Conservation (phyloP, 2,888 invertebrate genomes). For the Epirrhoe tristata region DNA sequence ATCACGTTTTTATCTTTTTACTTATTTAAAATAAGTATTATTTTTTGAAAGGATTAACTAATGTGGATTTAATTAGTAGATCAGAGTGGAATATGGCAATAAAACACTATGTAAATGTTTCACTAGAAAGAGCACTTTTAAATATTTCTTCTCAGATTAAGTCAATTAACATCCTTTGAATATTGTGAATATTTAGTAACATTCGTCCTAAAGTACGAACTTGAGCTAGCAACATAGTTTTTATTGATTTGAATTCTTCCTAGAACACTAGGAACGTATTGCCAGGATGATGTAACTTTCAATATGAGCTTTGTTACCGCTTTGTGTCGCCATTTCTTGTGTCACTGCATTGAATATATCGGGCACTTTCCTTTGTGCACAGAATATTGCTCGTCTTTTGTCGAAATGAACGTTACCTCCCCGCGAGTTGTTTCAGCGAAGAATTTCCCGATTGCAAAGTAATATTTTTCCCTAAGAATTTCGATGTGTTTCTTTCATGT, state of each 20-base stretch:
- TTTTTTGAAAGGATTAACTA: too few relatives aligned
- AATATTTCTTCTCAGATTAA: too few relatives aligned
- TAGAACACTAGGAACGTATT: slow-evolving; percentile 31
- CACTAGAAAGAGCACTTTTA: too few relatives aligned
- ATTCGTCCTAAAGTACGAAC: background rate
- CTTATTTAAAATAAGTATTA: too few relatives aligned
- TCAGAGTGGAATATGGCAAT: too few relatives aligned
- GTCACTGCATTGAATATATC: slow-evolving; percentile 86
- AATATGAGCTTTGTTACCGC: slow-evolving; percentile 84
- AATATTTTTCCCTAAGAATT: slow-evolving; percentile 85
- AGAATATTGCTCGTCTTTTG: slow-evolving; percentile 84
- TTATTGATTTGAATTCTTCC: slow-evolving; percentile 7
- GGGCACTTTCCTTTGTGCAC: slow-evolving; percentile 83
- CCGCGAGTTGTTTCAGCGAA: slow-evolving; percentile 83
- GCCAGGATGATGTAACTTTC: slow-evolving; percentile 72
- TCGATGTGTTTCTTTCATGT: slow-evolving; percentile 83
- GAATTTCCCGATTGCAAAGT: slow-evolving; percentile 85
- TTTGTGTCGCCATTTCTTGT: slow-evolving; percentile 82
- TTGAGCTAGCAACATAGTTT: background rate
- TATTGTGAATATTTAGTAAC: background rate
- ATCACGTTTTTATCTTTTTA: too few relatives aligned
- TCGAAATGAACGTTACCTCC: slow-evolving; percentile 83
- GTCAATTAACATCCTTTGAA: too few relatives aligned
- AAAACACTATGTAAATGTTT: too few relatives aligned
- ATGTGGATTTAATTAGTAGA: too few relatives aligned